Conservation (phyloP, 2,888 invertebrate species). For the Acanthacorydalis orientalis region DNA sequence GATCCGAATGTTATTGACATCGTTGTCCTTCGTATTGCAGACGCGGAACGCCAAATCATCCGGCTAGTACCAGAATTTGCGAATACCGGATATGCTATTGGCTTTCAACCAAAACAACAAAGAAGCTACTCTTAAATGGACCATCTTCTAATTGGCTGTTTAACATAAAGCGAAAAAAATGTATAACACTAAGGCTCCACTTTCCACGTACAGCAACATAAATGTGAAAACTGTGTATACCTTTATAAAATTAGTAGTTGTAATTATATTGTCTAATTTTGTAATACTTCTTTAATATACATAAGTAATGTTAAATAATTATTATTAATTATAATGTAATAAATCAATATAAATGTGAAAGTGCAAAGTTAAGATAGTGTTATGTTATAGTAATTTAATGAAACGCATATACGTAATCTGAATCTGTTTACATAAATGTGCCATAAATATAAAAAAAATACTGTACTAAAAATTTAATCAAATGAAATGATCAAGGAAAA, state of each 20-base stretch:
- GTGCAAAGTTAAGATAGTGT: not conserved
- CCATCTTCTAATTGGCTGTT: too few relatives aligned
- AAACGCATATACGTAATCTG: slow-evolving; percentile 15
- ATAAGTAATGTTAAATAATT: not conserved
- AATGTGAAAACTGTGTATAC: not conserved
- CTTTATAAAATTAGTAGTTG: not conserved
- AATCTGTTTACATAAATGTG: slow-evolving; percentile 12
- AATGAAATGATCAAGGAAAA: slow-evolving; percentile 9
- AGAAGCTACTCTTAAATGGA: too few relatives aligned
- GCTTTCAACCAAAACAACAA: too few relatives aligned
- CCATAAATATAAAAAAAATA: slow-evolving; percentile 12
- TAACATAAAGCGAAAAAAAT: too few relatives aligned
- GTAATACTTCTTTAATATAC: not conserved
- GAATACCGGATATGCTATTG: too few relatives aligned
- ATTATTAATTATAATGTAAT: not conserved
- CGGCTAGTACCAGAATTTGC: too few relatives aligned
- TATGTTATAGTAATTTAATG: not conserved
- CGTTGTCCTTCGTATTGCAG: too few relatives aligned
- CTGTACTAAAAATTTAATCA: not conserved
- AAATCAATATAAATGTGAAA: not conserved
- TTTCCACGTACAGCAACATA: too few relatives aligned
- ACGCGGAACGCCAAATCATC: too few relatives aligned
- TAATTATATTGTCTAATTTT: not conserved
- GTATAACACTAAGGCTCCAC: too few relatives aligned
- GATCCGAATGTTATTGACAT: too few relatives aligned